Conservation (phyloP, 2,113 vertebrate genomes). For the Aegotheles bennettii region DNA sequence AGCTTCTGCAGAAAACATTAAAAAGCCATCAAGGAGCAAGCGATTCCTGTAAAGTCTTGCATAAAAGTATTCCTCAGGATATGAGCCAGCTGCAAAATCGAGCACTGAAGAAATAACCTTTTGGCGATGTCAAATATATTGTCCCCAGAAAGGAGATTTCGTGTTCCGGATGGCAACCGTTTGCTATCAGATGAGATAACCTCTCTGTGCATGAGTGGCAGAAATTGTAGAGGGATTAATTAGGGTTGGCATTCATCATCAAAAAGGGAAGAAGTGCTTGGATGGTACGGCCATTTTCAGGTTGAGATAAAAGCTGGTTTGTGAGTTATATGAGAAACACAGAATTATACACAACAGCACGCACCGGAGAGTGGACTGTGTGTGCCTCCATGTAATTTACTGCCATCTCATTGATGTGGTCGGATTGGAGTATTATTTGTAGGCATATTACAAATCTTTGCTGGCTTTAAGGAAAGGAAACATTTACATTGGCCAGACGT, state of each 20-base stretch:
- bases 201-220: too few relatives aligned
- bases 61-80: fast-evolving
- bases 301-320: neutral
- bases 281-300: fast-evolving
- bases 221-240: neutral
- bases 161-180: neutral
- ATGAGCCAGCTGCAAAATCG: neutral
- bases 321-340: neutral
- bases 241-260: neutral
- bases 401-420: slow-evolving; percentile 39
- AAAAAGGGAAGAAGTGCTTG: neutral
- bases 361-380: neutral
- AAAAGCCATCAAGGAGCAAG: neutral
- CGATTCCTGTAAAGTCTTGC: neutral
- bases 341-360: neutral
- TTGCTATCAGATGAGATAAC: neutral
- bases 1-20: neutral
- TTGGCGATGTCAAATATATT: fast-evolving
- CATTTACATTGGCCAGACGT: slow-evolving; percentile 39
- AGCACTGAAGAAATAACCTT: neutral
- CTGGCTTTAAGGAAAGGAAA: slow-evolving; percentile 49
- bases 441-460: slow-evolving; percentile 26
- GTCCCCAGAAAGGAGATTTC: neutral
- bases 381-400: neutral
- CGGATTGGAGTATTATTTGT: neutral